Evolutionary conservation across 2,797 vertebrate species (phyloP).

Genomic region (Lindbergichthys nudifrons): DNA sequence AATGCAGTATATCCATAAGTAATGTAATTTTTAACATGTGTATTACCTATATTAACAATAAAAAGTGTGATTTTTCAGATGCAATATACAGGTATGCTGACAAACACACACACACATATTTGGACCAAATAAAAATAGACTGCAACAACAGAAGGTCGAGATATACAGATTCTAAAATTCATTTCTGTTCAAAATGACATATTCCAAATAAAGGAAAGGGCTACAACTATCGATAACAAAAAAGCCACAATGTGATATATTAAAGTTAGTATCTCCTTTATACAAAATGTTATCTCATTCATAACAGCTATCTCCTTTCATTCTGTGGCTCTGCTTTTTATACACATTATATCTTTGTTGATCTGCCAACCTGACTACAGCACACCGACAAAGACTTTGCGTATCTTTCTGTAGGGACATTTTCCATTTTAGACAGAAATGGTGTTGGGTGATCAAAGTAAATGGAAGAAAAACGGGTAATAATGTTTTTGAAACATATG

Average conservation of each 20-base stretch:
- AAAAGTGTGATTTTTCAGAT: not conserved
- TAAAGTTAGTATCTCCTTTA: conserved; percentile 31
- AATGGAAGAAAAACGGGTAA: conserved; percentile 5
- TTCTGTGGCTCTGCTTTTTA: not conserved
- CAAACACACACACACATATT: conserved; percentile 14
- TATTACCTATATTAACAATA: not conserved
- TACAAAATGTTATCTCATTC: conserved; percentile 16
- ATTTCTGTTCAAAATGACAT: conserved; percentile 55
- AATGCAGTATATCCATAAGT: not conserved
- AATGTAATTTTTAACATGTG: not conserved
- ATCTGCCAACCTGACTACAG: conserved; percentile 16
- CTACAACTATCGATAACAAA: conserved; percentile 23
- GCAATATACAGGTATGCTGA: not conserved
- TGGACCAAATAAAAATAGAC: not conserved
- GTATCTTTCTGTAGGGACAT: conserved; percentile 3
- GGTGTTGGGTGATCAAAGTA: conserved; percentile 4
- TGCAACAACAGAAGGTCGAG: conserved; percentile 6
- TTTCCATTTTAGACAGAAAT: conserved; percentile 39
- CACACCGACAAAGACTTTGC: not conserved
- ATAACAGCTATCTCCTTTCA: conserved; percentile 33
- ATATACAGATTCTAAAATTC: not conserved
- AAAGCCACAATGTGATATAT: conserved; percentile 41
- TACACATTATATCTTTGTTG: conserved; percentile 28
- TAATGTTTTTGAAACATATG: conserved; percentile 32
- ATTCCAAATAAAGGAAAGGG: conserved; percentile 12